These are phyloP conservation scores for Ischnus inquisitorius DNA, from an alignment of 2,888 invertebrate species.

Conservation along the genomic window DNA sequence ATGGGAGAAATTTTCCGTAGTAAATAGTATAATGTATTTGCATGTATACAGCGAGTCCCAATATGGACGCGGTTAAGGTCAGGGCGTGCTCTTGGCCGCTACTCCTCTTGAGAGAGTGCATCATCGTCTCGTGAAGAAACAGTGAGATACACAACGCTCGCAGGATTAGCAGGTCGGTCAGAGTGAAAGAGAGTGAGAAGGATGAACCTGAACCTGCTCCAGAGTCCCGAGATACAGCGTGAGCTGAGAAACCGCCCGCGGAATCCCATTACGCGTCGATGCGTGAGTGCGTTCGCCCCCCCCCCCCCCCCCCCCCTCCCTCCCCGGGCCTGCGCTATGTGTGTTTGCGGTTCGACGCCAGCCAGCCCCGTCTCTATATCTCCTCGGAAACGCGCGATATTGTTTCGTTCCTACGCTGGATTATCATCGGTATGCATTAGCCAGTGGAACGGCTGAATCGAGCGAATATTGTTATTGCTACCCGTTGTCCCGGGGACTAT, in stretches of 20 bases:
- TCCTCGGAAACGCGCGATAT: constrained; percentile 12
- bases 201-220: constrained; percentile 24
- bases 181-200: constrained; percentile 14
- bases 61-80: constrained; percentile 82
- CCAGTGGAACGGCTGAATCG: constrained; percentile 19
- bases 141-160: constrained; percentile 43
- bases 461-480: constrained; percentile 49
- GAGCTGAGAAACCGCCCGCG: constrained; percentile 69
- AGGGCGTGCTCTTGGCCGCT: constrained; percentile 75
- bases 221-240: constrained; percentile 16
- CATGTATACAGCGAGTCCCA: constrained; percentile 72
- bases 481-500: constrained; percentile 34
- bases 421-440: not conserved
- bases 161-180: not conserved
- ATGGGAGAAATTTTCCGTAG: constrained; percentile 46
- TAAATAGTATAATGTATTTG: constrained; percentile 61
- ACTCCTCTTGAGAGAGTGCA: constrained; percentile 53
- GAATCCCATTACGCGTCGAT: constrained; percentile 82
- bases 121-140: constrained; percentile 43
- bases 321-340: not conserved
- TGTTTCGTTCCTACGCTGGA: not conserved
- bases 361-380: not conserved
- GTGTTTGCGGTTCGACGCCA: constrained; percentile 25
- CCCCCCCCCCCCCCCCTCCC: not conserved
- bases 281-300: constrained; percentile 41